Evolutionary conservation across 2,113 vertebrate species (phyloP).

Genomic region (Channa argus): DNA sequence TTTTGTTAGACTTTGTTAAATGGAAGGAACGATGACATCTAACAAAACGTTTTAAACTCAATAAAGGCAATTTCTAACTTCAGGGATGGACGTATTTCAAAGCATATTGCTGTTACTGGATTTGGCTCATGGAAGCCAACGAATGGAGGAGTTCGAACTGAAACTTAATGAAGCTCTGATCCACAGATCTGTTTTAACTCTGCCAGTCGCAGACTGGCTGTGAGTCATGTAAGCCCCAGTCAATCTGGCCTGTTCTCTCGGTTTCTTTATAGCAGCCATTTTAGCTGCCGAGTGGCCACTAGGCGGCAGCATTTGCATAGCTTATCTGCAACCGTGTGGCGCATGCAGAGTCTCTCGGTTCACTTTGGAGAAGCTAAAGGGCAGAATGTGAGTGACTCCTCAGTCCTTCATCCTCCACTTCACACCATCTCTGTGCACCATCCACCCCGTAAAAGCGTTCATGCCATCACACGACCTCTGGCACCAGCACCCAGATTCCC

Average conservation of each 20-base stretch:
- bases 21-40: too few relatives aligned
- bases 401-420: conserved; percentile 32
- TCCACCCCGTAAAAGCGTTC: too few relatives aligned
- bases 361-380: conserved; percentile 16
- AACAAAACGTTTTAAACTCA: too few relatives aligned
- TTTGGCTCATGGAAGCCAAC: conserved; percentile 17
- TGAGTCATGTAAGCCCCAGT: conserved; percentile 24
- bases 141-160: not conserved
- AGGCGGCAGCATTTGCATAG: conserved; percentile 55
- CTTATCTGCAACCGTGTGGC: conserved; percentile 15
- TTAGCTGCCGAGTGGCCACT: conserved; percentile 37
- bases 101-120: not conserved
- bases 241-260: conserved; percentile 6
- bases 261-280: not conserved
- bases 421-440: not conserved
- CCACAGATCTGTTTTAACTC: conserved; percentile 14
- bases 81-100: conserved; percentile 12
- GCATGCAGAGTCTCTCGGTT: conserved; percentile 24
- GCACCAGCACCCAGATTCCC: conserved; percentile 26
- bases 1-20: too few relatives aligned
- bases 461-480: conserved; percentile 11
- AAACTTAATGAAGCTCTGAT: conserved; percentile 26
- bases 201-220: not conserved
- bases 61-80: conserved; percentile 3
- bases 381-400: conserved; percentile 6